Base-by-base conservation (phyloP, 2,888 invertebrate genomes). In the Drosophila flavopinicola region DNA sequence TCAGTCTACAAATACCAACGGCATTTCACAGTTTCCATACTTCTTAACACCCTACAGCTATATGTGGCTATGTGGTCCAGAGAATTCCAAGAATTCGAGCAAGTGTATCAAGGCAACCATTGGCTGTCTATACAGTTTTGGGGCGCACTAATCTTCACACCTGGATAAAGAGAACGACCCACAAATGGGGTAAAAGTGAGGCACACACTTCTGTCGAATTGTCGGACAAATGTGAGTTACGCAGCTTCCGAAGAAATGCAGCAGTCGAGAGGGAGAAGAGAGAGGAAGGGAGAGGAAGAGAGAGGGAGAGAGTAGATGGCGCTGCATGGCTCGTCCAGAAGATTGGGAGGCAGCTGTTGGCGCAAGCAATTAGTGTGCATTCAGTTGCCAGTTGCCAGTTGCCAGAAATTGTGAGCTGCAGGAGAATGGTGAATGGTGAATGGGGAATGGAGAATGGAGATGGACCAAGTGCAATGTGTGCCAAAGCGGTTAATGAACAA, bases 401-500 rank as follows among this genome's bases (percentile, higher is more conserved):
- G 78, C 65, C 75, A 78, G 78, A 78, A 85, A 75, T 66, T 64
- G 67, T 52, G 45, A 24, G 42, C 47, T 25, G 17, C 54, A 47
- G 45, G 27, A 20, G 41, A 42, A 42, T 24, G 45, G 53, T 20
- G 10, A 49, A 37, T 29, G 30, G 23, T 6, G 33, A 38, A 27
- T 37, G 33, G 58, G 20, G 9, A 25, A 24, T 23, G 44, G 37
- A 13, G 25, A n/a, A 42, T 33, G 51, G 65, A 13, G 61, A 38
- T 66, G 72, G 15, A n/a, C 39, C 86, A 79, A 79, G 84, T 79
- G 87, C 85, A 76, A 87, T 80, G 82, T 80, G 85, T 80, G 80
- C 82, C 85, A 87, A 87, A 87, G 80, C 78, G 82, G 87, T 87
- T 80, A 80, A 87, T 80, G 87, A 87, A 80, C 80, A 80, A 80